Base-by-base conservation (phyloP, 2,888 invertebrate genomes). In the Drosophila paracracens region DNA sequence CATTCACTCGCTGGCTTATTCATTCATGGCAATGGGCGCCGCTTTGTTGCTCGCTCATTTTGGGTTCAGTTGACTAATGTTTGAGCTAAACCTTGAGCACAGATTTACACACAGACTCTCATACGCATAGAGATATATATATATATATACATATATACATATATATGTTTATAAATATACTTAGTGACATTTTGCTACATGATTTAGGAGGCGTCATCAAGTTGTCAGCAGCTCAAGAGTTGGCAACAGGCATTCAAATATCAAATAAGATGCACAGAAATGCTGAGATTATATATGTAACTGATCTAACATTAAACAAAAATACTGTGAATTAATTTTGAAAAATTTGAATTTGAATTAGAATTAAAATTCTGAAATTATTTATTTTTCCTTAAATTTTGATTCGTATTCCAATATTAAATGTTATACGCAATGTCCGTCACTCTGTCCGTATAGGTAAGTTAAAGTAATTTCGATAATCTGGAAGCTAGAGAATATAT, bases 41-140 rank as follows among this genome's bases (percentile, higher is more conserved):
- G 82, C 79, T 89, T 85, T 89, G 81, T 76, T 76, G 74, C 74
- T 65, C 88, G 85, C 85, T 88, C 85, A 89, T 84, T 85, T 85
- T 77, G 77, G 85, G 79, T 75, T 81, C 76, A 72, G 69, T 81
- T 88, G 88, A 84, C 88, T 74, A 88, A 88, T 84, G 89, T 77
- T 81, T 76, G 56, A 74, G 81, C 83, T 76, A 69, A 84, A 65
- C 88, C 88, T 87, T 87, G 82, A 76, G 71, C 78, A 65, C 60
- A 74, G 67, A 81, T 58, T 76, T 40, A 63, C 2, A 33, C 31
- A 59, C 11, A 63, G 10, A 48, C 21, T 13, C 13, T 31, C 43
- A 65, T 10, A 67, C 31, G 70, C 53, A 50, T 10, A 33, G 7
- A 29, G 0, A 33, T 33, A 33, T 3, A 31, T 10, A 8, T 10